Conservation (phyloP, 2,888 invertebrate species). For the Dryadula phaetusa region DNA sequence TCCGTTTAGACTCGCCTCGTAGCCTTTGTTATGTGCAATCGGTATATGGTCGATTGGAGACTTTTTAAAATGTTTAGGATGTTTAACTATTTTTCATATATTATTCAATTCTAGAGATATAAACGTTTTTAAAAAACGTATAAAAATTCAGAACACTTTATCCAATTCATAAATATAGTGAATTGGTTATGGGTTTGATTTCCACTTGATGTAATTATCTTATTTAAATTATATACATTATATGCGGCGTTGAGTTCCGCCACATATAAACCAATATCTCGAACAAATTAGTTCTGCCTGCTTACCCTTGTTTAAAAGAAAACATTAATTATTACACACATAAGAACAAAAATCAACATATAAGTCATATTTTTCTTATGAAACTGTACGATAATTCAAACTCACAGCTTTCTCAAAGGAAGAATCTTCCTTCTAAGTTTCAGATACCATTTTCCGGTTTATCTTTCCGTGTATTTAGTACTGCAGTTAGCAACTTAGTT, state of each 20-base stretch:
- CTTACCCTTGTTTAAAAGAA: background rate
- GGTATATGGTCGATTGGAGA: slow-evolving; percentile 37
- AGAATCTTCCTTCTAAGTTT: slow-evolving; percentile 33
- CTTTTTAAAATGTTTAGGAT: too few relatives aligned
- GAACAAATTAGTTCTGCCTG: too few relatives aligned
- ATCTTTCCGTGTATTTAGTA: slow-evolving; percentile 43
- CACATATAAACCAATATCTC: too few relatives aligned
- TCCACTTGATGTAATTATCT: too few relatives aligned
- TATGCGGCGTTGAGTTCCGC: too few relatives aligned
- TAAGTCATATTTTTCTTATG: background rate
- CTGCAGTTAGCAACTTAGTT: slow-evolving; percentile 38
- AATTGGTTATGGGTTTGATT: too few relatives aligned
- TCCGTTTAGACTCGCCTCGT: slow-evolving; percentile 50
- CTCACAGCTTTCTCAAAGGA: slow-evolving; percentile 33
- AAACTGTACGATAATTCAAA: slow-evolving; percentile 8
- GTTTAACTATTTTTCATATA: too few relatives aligned
- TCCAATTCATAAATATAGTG: too few relatives aligned
- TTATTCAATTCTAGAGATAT: too few relatives aligned
- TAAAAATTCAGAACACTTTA: too few relatives aligned
- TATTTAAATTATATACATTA: too few relatives aligned
- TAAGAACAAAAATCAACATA: background rate
- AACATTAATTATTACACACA: background rate
- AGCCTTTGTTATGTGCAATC: slow-evolving; percentile 36
- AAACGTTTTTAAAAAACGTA: too few relatives aligned
- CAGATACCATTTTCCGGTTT: slow-evolving; percentile 39